Evolutionary conservation across 1,140 invertebrate genomes (phyloP), one percentile per base, ranked within the genome.

Genomic region (Teleopsis dalmanni): DNA sequence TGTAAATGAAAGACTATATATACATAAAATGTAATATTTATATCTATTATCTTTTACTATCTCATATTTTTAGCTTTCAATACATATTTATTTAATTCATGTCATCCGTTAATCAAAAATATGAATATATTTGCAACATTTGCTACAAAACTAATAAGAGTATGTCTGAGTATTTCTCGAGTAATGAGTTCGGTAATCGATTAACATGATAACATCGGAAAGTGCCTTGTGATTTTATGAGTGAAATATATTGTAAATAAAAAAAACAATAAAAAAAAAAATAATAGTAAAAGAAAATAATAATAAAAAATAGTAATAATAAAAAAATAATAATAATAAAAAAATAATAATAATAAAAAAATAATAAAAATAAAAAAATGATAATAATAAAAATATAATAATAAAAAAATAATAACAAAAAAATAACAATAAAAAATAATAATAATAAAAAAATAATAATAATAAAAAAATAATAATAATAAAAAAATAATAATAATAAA

Each of bases 361-460:
- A 14, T 34, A 16, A 34, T 34, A 11, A 14, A 34, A 11, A 34
- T 13, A 34, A 34, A 7, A 14, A 34, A 34, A 13, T 16, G 5
- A 16, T 40, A 6, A 43, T 43, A 4, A 25, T 43, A 26, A 38
- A 3, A 16, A 18, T 38, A 38, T 38, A 38, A 16, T 14, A n/a
- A 38, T 7, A 26, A 6, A 26, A 22, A 45, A 3, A 34, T 33
- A 34, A 31, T 33, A 16, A 19, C 6, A 22, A 45, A 45, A 45
- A 21, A 45, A 8, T n/a, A n/a, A n/a, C n/a, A n/a, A n/a, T 89
- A 67, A 81, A 78, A 31, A 25, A 23, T 9, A 7, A 5, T 22
- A 43, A 47, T 3, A 49, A 33, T 41, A 25, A 48, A 33, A 19
- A 4, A 42, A 13, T 22, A 11, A 47, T 14, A 41, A 6, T 18